Evolutionary conservation across 2,113 vertebrate species (phyloP).

Genomic region (Ploceus nigricollis): DNA sequence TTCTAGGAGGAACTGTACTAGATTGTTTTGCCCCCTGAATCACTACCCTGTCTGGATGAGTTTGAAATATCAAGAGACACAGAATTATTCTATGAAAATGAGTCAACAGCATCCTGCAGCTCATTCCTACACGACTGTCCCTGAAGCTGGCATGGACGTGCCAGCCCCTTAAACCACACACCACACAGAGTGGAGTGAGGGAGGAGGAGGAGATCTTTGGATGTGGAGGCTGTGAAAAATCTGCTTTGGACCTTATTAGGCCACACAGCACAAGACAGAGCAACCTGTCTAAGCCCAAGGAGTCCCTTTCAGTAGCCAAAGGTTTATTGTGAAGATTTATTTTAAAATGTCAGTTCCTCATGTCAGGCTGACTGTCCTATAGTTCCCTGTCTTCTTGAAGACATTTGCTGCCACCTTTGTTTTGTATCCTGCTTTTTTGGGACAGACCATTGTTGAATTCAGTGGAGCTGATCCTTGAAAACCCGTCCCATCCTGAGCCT

Average conservation of each 20-base stretch:
- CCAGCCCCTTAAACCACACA: background rate
- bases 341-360: background rate
- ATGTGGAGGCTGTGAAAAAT: background rate
- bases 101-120: background rate
- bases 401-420: background rate
- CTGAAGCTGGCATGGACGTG: background rate
- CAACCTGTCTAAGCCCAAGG: background rate
- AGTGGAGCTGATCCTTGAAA: background rate
- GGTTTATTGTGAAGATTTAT: background rate
- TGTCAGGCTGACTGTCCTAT: background rate
- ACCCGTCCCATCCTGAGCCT: background rate
- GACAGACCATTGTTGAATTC: background rate
- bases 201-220: background rate
- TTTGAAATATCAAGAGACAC: background rate
- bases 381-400: background rate
- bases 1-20: background rate
- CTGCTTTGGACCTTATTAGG: background rate
- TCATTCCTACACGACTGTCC: background rate
- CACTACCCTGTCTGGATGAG: background rate
- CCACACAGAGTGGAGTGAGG: background rate
- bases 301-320: background rate
- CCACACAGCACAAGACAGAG: background rate
- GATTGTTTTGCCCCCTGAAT: background rate
- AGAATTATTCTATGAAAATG: background rate
- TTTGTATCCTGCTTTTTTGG: background rate